Evolutionary conservation across 2,888 invertebrate species (phyloP), one percentile per base, ranked within the genome.

Genomic region (Chaitophorus viminalis): DNA sequence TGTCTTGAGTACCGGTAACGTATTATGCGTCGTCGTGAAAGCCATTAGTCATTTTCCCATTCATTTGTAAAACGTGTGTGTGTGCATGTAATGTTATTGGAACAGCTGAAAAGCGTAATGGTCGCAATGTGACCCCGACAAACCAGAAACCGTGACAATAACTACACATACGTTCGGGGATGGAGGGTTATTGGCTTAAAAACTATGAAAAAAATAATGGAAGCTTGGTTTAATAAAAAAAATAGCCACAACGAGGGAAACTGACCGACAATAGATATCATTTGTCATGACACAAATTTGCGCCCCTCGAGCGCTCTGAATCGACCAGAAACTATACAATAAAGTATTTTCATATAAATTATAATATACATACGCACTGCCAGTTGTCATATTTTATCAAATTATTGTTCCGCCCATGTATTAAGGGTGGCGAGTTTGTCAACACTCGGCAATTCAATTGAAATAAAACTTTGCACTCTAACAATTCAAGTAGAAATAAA

Each of bases 91-190:
- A 29, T 29, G 39, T 31, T 85, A 81, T 81, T 87, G 87, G 81
- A 87, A 79, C 87, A 87, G 87, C 87, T 87, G 87, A 87, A 87
- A 81, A 74, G 65, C 74, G 79, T 46, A 77, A 75, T 76, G 46
- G 77, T 84, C 36, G n/a, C 25, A 18, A 14, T 25, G 46, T 65
- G 72, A 87, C 87, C 79, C 86, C 78, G 79, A 36, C 77, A 29
- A 60, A 79, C 70, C 78, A 54, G 29, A 86, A 86, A 87, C 87
- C 81, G 81, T 87, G 79, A 87, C 87, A 87, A 87, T 81, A 81
- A 81, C 81, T 79, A 65, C 72, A 65, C 36, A 6, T 18, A 21
- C 76, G 52, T 60, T n/a, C 29, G 46, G 46, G 46, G 46, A 46
- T 29, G 46, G 85, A 86, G 87, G 87, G 81, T 65, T n/a, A n/a